Evolutionary conservation across 1,140 invertebrate species (phyloP).

Genomic region (Drosophila santomea): DNA sequence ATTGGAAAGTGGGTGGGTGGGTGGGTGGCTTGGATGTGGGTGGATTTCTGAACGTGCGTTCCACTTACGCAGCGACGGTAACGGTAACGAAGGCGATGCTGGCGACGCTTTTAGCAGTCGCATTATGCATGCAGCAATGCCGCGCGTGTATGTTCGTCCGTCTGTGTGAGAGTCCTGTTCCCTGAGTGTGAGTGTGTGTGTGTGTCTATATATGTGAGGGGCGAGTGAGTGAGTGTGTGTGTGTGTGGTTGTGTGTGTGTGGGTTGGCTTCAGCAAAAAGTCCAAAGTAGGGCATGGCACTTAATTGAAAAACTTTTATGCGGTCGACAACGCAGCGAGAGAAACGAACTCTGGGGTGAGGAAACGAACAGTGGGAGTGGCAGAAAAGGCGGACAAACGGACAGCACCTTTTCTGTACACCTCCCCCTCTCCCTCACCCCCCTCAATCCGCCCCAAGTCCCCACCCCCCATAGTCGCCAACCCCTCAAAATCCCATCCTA

Average conservation of each 20-base stretch:
- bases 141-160: constrained; percentile 18
- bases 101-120: constrained; percentile 58
- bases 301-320: constrained; percentile 78
- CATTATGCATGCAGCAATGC: constrained; percentile 60
- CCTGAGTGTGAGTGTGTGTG: constrained; percentile 6
- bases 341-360: constrained; percentile 10
- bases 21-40: neutral
- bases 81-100: constrained; percentile 29
- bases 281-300: constrained; percentile 75
- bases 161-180: constrained; percentile 7
- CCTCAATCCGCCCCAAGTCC: neutral
- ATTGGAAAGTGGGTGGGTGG: neutral
- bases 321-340: constrained; percentile 66
- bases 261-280: constrained; percentile 48
- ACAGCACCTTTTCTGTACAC: constrained; percentile 27
- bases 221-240: constrained; percentile 1
- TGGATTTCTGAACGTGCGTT: constrained; percentile 31
- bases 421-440: too few relatives aligned
- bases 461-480: neutral
- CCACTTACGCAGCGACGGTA: constrained; percentile 37
- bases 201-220: neutral
- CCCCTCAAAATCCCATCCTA: neutral
- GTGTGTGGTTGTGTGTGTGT: constrained; percentile 13
- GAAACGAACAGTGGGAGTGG: neutral
- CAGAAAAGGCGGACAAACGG: constrained; percentile 20